Conservation (phyloP, 2,888 invertebrate species). For the Halocaridina rubra region DNA sequence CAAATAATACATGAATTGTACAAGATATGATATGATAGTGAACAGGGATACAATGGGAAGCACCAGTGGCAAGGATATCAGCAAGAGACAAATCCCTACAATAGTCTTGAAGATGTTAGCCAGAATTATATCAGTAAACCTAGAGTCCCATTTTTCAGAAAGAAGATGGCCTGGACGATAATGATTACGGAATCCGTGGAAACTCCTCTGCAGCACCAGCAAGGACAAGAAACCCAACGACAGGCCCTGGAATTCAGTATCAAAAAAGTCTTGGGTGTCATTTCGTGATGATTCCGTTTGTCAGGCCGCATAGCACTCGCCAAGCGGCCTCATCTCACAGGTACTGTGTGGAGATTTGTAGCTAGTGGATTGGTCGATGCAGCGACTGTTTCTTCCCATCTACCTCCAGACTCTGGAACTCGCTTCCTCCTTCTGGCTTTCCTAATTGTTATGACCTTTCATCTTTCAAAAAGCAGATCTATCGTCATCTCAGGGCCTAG, state of each 20-base stretch:
- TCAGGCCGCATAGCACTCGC: too few species aligned
- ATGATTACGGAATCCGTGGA: not conserved
- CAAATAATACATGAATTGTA: not conserved
- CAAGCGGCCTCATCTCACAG: too few species aligned
- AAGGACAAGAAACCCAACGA: constrained; percentile 10
- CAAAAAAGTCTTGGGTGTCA: not conserved
- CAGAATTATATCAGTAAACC: not conserved
- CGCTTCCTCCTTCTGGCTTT: too few species aligned
- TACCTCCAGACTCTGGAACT: too few species aligned
- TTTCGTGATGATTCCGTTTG: too few species aligned
- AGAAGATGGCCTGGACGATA: not conserved
- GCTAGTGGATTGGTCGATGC: too few species aligned
- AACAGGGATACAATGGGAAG: constrained; percentile 12
- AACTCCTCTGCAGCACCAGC: not conserved
- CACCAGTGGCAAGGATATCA: constrained; percentile 16
- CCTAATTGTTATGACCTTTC: too few species aligned
- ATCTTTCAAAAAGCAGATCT: too few species aligned
- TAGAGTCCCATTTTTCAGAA: not conserved
- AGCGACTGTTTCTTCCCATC: too few species aligned
- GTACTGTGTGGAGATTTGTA: too few species aligned
- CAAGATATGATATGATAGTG: not conserved
- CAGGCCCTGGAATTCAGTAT: not conserved
- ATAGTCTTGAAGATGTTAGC: constrained; percentile 17
- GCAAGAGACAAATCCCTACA: constrained; percentile 6
- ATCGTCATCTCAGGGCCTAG: too few species aligned